Percentiles rank a stretch among this genome's conserved stretches.
phyloP scores from a whole-genome alignment of 2,113 vertebrate genomes.

The Dascyllus trimaculatus region DNA sequence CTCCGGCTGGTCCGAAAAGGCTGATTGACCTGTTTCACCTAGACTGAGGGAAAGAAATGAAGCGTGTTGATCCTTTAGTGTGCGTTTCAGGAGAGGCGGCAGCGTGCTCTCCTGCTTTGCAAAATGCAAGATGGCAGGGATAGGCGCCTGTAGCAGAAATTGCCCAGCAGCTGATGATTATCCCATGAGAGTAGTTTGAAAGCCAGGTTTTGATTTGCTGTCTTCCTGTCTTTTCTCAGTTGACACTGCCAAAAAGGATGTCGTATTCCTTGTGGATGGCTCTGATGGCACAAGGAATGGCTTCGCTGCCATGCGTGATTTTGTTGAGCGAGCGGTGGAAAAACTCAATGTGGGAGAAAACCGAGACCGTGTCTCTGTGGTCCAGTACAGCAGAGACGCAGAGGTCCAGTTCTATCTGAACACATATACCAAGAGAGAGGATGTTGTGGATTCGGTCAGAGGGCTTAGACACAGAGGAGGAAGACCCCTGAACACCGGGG shows the following conservation, averaged over 20 bases:
- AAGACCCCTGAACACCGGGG: constrained; percentile 64
- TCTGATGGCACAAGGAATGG: constrained; percentile 80
- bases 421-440: constrained; percentile 40
- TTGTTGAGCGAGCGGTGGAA: constrained; percentile 67
- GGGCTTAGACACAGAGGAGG: constrained; percentile 67
- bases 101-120: too few species aligned
- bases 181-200: background rate
- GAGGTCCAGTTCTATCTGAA: constrained; percentile 68
- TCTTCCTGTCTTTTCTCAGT: constrained; percentile 25
- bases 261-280: constrained; percentile 92
- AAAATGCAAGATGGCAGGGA: too few species aligned
- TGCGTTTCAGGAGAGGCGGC: too few species aligned
- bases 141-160: too few species aligned
- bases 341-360: constrained; percentile 48
- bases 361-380: constrained; percentile 68
- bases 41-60: too few species aligned
- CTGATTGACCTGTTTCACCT: too few species aligned
- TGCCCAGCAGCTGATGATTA: background rate
- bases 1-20: too few species aligned
- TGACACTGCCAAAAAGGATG: constrained; percentile 84
- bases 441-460: constrained; percentile 39
- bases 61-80: too few species aligned
- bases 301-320: constrained; percentile 60
- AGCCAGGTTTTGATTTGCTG: background rate
- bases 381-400: constrained; percentile 71